Base-by-base conservation (phyloP, 1,140 invertebrate genomes). In the Diabrotica undecimpunctata region DNA sequence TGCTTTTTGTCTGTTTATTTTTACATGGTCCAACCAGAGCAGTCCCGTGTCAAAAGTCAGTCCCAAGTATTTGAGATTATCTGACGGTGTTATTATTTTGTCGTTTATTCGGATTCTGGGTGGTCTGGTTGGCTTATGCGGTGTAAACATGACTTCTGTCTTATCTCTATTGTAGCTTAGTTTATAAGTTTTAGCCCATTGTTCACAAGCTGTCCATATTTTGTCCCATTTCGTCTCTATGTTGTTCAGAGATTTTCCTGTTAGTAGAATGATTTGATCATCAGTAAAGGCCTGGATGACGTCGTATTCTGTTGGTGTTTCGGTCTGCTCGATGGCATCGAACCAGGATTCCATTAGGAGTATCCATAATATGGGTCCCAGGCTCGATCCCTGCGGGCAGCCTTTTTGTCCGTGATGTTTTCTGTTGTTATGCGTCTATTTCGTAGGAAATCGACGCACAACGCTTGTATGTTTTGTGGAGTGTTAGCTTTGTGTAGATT, bases 301-400 rank as follows among this genome's bases (percentile, higher is more conserved):
- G n/a, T n/a, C n/a, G n/a, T n/a, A n/a, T n/a, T n/a, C n/a, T n/a
- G n/a, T n/a, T n/a, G n/a, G n/a, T n/a, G n/a, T n/a, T n/a, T n/a
- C n/a, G n/a, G n/a, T n/a, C n/a, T n/a, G n/a, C n/a, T n/a, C n/a
- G n/a, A n/a, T n/a, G n/a, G n/a, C n/a, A n/a, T n/a, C n/a, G n/a
- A n/a, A n/a, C n/a, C n/a, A n/a, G n/a, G n/a, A n/a, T n/a, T n/a
- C n/a, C n/a, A n/a, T n/a, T n/a, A n/a, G n/a, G n/a, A n/a, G n/a
- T n/a, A n/a, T n/a, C 65, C 70, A 72, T 11, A 70, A 54, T 9
- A 53, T 53, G 2, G 71, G 70, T 4, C 70, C 68, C 11, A 73
- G 58, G 10, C 70, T 61, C 11, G 59, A 68, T 0, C 72, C 74
- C 60, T 75, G 67, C 6, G 69, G 70, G 46, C 74, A 73, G 6